Evolutionary conservation across 2,888 invertebrate genomes (phyloP).

Genomic region (Tipula unca): DNA sequence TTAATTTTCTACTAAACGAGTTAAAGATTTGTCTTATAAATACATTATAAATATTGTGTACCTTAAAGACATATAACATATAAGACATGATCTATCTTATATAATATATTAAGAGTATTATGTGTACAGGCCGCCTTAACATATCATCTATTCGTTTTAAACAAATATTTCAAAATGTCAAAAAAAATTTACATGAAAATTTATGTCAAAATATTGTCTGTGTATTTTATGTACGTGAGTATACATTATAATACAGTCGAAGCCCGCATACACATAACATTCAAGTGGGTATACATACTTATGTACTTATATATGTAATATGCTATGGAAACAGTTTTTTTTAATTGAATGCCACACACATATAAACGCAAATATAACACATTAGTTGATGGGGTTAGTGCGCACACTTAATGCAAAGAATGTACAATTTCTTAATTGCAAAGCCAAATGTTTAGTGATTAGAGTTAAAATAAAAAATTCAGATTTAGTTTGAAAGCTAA

Average conservation of each 20-base stretch:
- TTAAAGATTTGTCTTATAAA: neutral
- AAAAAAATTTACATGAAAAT: neutral
- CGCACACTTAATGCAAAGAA: no score
- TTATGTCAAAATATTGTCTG: neutral
- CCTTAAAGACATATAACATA: neutral
- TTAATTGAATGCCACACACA: constrained; percentile 1
- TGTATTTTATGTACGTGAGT: neutral
- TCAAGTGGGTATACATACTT: neutral
- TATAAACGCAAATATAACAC: neutral
- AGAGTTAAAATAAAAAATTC: no score
- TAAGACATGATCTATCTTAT: neutral
- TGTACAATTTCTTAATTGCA: no score
- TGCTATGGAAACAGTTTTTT: neutral
- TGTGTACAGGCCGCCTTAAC: neutral
- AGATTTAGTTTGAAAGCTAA: no score
- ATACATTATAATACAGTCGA: no score
- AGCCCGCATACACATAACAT: neutral
- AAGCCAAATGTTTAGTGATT: no score
- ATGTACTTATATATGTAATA: neutral
- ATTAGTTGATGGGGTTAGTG: neutral
- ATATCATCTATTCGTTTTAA: neutral
- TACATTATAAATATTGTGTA: neutral
- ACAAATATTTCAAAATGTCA: neutral
- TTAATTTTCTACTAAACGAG: neutral
- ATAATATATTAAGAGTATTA: neutral